Evolutionary conservation across 2,113 vertebrate species (phyloP).

Genomic region (Martes martes): DNA sequence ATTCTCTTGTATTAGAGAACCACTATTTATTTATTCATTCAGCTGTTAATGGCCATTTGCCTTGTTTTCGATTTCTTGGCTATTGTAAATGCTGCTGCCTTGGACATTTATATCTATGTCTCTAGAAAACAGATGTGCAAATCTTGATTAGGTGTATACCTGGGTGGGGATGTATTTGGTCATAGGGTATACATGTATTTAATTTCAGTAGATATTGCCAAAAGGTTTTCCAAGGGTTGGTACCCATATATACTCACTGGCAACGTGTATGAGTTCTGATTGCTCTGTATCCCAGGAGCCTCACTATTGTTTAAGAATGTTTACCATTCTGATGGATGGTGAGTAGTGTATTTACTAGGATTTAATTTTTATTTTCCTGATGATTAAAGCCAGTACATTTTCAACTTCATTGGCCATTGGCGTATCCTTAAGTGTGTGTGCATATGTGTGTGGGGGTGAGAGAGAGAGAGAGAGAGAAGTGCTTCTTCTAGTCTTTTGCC

Average conservation of each 20-base stretch:
- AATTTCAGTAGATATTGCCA: not conserved
- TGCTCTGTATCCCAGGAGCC: not conserved
- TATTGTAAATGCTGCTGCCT: not conserved
- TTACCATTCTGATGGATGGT: not conserved
- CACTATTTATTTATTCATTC: not conserved
- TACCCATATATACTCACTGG: not conserved
- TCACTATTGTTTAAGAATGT: not conserved
- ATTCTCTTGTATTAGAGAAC: not conserved
- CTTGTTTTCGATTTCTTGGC: not conserved
- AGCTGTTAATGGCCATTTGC: not conserved
- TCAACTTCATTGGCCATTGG: not conserved
- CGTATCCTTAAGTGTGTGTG: not conserved
- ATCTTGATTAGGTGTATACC: not conserved
- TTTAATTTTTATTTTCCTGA: constrained; percentile 23
- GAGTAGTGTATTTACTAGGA: not conserved
- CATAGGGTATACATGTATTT: not conserved
- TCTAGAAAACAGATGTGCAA: not conserved
- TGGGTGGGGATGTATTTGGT: not conserved
- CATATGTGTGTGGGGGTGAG: too few relatives aligned
- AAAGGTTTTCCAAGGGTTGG: not conserved
- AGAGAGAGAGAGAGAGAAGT: not conserved
- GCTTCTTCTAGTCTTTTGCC: not conserved
- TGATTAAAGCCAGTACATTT: not conserved
- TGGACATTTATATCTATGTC: not conserved
- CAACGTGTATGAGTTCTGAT: not conserved